Evolutionary conservation across 2,797 vertebrate genomes (phyloP), one percentile per base, ranked within the genome.

Genomic region (Dendrocincla fuliginosa): DNA sequence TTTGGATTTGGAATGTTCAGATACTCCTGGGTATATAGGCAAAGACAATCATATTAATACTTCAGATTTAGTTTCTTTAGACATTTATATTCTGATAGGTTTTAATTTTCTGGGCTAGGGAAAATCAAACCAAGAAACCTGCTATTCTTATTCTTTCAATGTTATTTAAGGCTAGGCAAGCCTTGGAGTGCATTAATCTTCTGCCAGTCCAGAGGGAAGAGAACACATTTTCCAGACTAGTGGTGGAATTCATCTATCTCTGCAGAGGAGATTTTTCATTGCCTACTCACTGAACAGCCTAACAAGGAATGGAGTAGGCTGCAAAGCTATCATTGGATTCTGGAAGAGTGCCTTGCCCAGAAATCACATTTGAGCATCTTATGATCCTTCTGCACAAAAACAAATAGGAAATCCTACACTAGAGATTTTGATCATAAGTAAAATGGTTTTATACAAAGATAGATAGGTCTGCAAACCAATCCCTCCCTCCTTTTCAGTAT

Each of bases 251-350:
- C 91, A 95, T 97, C 91, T 90, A 56, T 95, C 79, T 95, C 85
- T 94, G 53, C 50, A 95, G 91, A 92, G 79, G 87, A 92, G 89
- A 93, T 95, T 96, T 95, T 96, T 96, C 87, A 95, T 95, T 95
- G 91, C 87, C 83, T 95, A 71, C 50, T 97, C 83, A 81, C 79
- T 96, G 87, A 96, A 69, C 85, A 95, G 14, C 30, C 57, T 95
- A 95, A 95, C 76, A 84, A 91, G 83, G 80, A 96, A 81, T 76
- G 39, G 79, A 94, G 69, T 87, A 27, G 76, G 63, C 47, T 94
- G 85, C 46, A 93, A 94, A 95, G 42, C 69, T 90, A 65, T 95
- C 91, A 81, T 35, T 75, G 83, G 68, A 74, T 95, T 93, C 73
- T 95, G 91, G 73, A 95, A 94, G 9, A 80, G 35, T 91, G 85